Conservation (phyloP, 2,113 vertebrate species). For the Paralichthys olivaceus region DNA sequence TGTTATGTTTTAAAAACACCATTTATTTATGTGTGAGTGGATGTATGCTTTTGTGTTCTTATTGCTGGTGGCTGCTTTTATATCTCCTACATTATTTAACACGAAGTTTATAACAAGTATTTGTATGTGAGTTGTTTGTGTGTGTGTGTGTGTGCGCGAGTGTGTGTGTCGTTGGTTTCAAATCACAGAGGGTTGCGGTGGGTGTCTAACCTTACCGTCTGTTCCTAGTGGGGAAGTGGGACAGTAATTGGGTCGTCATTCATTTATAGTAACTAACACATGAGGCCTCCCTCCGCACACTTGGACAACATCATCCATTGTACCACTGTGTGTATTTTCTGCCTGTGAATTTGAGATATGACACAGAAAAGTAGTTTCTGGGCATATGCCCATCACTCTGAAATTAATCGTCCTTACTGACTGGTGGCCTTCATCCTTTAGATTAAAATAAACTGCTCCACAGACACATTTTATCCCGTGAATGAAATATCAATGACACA, state of each 20-base stretch:
- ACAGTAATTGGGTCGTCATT: slow-evolving; percentile 79
- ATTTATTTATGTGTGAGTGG: slow-evolving; percentile 4
- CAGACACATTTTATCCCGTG: slow-evolving; percentile 47
- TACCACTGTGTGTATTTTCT: slow-evolving; percentile 23
- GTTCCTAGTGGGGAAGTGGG: slow-evolving; percentile 69
- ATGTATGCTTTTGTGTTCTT: slow-evolving; percentile 7
- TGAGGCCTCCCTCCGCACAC: slow-evolving; percentile 45
- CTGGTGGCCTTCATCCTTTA: slow-evolving; percentile 43
- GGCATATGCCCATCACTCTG: slow-evolving; percentile 28
- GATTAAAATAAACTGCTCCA: slow-evolving; percentile 62
- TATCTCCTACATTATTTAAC: background rate
- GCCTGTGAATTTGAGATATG: slow-evolving; percentile 26
- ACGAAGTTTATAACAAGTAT: background rate
- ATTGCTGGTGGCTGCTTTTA: slow-evolving; percentile 19
- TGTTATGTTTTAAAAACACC: background rate
- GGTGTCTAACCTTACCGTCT: slow-evolving; percentile 66
- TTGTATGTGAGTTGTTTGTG: slow-evolving; percentile 3
- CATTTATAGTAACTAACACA: slow-evolving; percentile 75
- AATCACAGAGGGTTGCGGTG: slow-evolving; percentile 34
- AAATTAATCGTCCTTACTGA: slow-evolving; percentile 50
- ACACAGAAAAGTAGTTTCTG: slow-evolving; percentile 18
- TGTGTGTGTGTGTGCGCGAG: background rate
- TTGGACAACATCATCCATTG: slow-evolving; percentile 69
- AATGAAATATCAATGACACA: slow-evolving; percentile 20
- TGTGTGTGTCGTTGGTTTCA: slow-evolving; percentile 27